phyloP scores from a whole-genome alignment of 2,113 vertebrate genomes.

The Anthoscopus minutus region DNA sequence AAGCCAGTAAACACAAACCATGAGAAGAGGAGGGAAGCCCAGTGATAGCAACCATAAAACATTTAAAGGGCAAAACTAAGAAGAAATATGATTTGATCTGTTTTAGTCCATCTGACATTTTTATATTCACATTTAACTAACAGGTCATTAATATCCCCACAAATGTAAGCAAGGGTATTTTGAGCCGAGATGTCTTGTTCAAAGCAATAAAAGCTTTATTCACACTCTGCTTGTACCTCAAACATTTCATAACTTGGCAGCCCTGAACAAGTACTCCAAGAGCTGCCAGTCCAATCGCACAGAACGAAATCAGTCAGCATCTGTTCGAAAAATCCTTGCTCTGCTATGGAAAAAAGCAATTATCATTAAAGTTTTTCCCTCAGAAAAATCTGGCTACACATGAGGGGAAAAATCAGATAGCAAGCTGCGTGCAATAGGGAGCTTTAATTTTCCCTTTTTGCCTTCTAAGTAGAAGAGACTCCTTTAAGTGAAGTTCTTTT shows the following conservation, averaged over 20 bases:
- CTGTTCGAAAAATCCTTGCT: not conserved
- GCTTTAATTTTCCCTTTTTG: not conserved
- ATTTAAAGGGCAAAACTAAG: not conserved
- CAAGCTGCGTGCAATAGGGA: not conserved
- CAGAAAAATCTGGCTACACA: not conserved
- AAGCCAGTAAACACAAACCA: not conserved
- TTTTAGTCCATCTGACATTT: slow-evolving; percentile 19
- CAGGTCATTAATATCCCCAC: slow-evolving; percentile 1
- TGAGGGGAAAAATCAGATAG: not conserved
- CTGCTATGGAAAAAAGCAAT: not conserved
- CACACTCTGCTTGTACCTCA: slow-evolving; percentile 1
- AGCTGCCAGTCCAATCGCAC: not conserved
- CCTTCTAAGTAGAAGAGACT: not conserved
- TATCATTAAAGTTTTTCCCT: not conserved
- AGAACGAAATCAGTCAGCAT: not conserved
- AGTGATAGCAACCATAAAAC: not conserved
- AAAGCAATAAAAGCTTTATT: slow-evolving; percentile 35
- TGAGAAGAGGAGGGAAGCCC: not conserved
- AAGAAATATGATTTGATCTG: not conserved
- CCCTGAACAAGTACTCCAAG: not conserved
- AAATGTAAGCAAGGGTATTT: slow-evolving; percentile 23
- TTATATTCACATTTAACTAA: not conserved
- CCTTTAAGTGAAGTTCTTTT: not conserved
- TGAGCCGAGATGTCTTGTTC: not conserved
- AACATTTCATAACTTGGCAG: slow-evolving; percentile 40